phyloP scores from a whole-genome alignment of 2,888 invertebrate genomes.

The Cordylochernes scorpioides region DNA sequence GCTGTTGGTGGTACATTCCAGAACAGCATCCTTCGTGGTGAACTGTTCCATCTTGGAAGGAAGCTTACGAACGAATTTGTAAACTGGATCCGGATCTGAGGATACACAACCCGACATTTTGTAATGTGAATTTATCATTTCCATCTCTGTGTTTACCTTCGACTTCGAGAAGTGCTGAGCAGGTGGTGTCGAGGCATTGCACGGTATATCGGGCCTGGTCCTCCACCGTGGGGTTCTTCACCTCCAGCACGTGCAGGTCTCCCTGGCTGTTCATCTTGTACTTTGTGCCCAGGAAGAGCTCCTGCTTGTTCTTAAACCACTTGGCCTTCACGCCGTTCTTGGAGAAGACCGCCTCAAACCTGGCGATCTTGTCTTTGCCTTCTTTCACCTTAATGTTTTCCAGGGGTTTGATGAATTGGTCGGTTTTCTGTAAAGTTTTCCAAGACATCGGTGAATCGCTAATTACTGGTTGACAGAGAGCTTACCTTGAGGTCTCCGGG shows the following conservation, averaged over 20 bases:
- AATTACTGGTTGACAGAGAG: neutral
- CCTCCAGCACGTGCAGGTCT: conserved; percentile 65
- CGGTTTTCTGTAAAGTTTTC: conserved; percentile 43
- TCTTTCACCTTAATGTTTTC: conserved; percentile 79
- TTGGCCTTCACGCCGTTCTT: conserved; percentile 39
- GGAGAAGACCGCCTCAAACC: conserved; percentile 77
- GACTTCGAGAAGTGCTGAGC: conserved; percentile 72
- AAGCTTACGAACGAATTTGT: conserved; percentile 65
- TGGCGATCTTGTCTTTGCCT: conserved; percentile 82
- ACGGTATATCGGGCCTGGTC: conserved; percentile 89
- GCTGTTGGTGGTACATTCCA: conserved; percentile 82
- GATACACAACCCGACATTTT: neutral
- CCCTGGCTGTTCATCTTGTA: conserved; percentile 82
- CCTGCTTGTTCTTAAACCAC: conserved; percentile 45
- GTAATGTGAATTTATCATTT: too few relatives aligned
- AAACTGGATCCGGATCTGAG: conserved; percentile 65
- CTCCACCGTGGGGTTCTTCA: conserved; percentile 69
- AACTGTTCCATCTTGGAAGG: conserved; percentile 69
- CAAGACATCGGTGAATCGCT: neutral
- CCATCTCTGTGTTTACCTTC: conserved; percentile 32
- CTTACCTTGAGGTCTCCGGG: conserved; percentile 13
- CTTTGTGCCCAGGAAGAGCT: conserved; percentile 80
- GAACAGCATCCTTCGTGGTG: conserved; percentile 56
- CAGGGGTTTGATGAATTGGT: conserved; percentile 72
- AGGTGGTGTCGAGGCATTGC: conserved; percentile 66